A percentile compares a stretch with the other conserved stretches of the same genome.
Conservation (phyloP, 2,888 invertebrate species). For the Autographa pulchrina region DNA sequence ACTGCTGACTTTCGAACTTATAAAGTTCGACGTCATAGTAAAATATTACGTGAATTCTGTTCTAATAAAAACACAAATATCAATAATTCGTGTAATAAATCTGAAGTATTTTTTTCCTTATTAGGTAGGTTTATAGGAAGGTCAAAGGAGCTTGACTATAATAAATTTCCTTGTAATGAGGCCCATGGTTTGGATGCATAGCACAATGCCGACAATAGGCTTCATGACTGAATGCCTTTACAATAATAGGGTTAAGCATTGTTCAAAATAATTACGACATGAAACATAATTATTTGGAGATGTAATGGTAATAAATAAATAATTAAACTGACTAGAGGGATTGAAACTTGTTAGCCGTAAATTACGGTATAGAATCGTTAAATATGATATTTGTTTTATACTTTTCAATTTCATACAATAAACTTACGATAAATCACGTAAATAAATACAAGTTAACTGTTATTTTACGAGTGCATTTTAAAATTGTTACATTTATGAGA, state of each 20-base stretch:
- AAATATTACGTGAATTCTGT: conserved; percentile 57
- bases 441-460: conserved; percentile 27
- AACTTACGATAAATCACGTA: background rate
- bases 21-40: conserved; percentile 44
- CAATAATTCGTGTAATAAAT: conserved; percentile 73
- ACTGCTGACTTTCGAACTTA: conserved; percentile 24
- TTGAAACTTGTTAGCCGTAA: background rate
- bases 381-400: background rate
- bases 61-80: conserved; percentile 62
- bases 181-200: conserved; percentile 62
- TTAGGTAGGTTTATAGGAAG: conserved; percentile 66
- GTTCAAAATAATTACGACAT: conserved; percentile 47
- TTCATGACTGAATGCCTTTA: conserved; percentile 65
- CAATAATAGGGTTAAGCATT: conserved; percentile 44
- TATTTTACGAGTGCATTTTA: conserved; percentile 39
- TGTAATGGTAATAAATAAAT: background rate
- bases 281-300: conserved; percentile 2
- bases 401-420: background rate
- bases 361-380: background rate
- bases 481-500: conserved; percentile 63
- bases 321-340: background rate
- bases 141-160: conserved; percentile 61
- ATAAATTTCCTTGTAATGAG: conserved; percentile 74
- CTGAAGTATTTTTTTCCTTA: conserved; percentile 73
- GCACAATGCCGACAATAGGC: conserved; percentile 67